These are phyloP conservation scores for Acrobeloides nanus DNA, from an alignment of 2,888 invertebrate genomes.

Conservation along the genomic window DNA sequence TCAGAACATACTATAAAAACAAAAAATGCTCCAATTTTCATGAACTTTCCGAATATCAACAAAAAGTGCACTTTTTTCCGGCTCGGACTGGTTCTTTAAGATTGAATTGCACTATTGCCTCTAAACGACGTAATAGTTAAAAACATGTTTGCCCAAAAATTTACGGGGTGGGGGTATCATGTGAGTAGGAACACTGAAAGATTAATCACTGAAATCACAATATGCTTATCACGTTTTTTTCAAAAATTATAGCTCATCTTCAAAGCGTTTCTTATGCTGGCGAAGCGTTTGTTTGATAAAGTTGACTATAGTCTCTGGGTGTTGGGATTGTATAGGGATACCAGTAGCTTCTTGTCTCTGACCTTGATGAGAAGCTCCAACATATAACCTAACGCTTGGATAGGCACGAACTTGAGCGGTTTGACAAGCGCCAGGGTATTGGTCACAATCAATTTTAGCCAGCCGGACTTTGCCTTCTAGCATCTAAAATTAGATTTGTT, in stretches of 20 bases:
- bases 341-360: slow-evolving; percentile 32
- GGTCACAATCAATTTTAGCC: slow-evolving; percentile 67
- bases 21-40: too few species aligned
- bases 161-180: too few species aligned
- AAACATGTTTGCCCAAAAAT: too few species aligned
- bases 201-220: too few species aligned
- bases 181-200: too few species aligned
- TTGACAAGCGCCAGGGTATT: slow-evolving; percentile 59
- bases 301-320: slow-evolving; percentile 26
- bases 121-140: too few species aligned
- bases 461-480: slow-evolving; percentile 61
- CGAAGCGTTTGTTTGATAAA: slow-evolving; percentile 17
- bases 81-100: too few species aligned
- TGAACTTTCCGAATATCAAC: too few species aligned
- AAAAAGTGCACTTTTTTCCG: too few species aligned
- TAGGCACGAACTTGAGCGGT: slow-evolving; percentile 61
- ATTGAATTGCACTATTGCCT: too few species aligned
- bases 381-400: slow-evolving; percentile 62
- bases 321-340: slow-evolving; percentile 29
- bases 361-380: slow-evolving; percentile 34
- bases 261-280: slow-evolving; percentile 6
- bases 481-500: slow-evolving; percentile 22
- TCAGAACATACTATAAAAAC: too few species aligned
- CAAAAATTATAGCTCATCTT: slow-evolving; percentile 14
- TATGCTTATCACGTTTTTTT: too few species aligned